These are phyloP conservation scores for Triplophysa tibetana DNA, from an alignment of 2,113 vertebrate genomes.

Conservation along the genomic window DNA sequence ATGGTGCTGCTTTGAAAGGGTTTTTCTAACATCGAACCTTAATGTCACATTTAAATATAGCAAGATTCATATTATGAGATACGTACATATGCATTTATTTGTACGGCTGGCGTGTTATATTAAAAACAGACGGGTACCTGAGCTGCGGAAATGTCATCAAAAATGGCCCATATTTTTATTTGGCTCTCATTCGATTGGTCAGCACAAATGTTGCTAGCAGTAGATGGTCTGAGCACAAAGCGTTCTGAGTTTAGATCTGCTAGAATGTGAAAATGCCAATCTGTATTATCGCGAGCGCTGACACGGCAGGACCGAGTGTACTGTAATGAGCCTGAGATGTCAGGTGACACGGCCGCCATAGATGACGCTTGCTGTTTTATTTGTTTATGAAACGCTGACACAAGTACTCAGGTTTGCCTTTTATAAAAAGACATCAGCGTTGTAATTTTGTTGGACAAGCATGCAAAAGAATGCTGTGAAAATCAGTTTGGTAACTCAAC, in stretches of 20 bases:
- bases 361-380: conserved; percentile 20
- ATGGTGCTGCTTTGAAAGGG: background rate
- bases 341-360: conserved; percentile 18
- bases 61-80: too few species aligned
- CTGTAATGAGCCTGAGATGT: conserved; percentile 32
- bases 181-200: conserved; percentile 40
- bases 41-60: too few species aligned
- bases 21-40: background rate
- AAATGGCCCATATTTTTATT: conserved; percentile 20
- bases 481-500: background rate
- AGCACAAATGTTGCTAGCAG: conserved; percentile 52
- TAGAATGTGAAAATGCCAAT: conserved; percentile 51
- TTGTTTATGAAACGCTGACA: conserved; percentile 17
- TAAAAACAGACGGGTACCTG: too few species aligned
- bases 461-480: too few species aligned
- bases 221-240: conserved; percentile 33
- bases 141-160: background rate
- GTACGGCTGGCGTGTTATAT: too few species aligned
- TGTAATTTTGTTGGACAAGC: too few species aligned
- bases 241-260: conserved; percentile 45
- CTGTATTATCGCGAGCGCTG: conserved; percentile 52
- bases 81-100: too few species aligned
- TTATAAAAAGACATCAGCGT: background rate
- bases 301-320: conserved; percentile 43
- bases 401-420: background rate